A percentile compares a stretch with the other conserved stretches of the same genome.
phyloP scores from a whole-genome alignment of 2,888 invertebrate genomes.

The Synergus japonicus region DNA sequence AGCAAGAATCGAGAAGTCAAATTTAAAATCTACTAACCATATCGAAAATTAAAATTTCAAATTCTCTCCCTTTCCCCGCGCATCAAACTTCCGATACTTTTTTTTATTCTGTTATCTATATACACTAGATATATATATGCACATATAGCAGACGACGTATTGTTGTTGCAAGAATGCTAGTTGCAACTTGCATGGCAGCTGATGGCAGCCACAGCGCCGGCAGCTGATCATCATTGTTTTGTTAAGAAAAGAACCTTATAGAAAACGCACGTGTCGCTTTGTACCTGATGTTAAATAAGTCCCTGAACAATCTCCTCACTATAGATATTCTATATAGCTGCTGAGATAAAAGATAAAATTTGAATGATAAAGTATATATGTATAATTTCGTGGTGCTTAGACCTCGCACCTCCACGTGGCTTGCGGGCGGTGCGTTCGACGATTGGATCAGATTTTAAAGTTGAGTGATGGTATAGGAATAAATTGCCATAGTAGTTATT shows the following conservation, averaged over 20 bases:
- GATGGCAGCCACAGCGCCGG: too few relatives aligned
- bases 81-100: too few relatives aligned
- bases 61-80: background rate
- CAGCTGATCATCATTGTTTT: background rate
- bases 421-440: slow-evolving; percentile 5
- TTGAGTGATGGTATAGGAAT: slow-evolving; percentile 3
- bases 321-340: background rate
- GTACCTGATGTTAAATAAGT: background rate
- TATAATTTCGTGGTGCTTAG: background rate
- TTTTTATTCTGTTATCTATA: too few relatives aligned
- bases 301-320: background rate
- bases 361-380: background rate
- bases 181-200: too few relatives aligned
- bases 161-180: background rate
- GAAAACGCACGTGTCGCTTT: background rate
- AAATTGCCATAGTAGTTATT: slow-evolving; percentile 13
- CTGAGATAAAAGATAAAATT: background rate
- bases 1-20: background rate
- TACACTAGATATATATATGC: too few relatives aligned
- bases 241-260: too few relatives aligned
- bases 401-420: slow-evolving; percentile 20
- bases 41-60: background rate
- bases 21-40: background rate
- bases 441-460: slow-evolving; percentile 13
- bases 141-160: background rate